phyloP scores from a whole-genome alignment of 2,888 invertebrate species.

The Monoplex corrugatus region DNA sequence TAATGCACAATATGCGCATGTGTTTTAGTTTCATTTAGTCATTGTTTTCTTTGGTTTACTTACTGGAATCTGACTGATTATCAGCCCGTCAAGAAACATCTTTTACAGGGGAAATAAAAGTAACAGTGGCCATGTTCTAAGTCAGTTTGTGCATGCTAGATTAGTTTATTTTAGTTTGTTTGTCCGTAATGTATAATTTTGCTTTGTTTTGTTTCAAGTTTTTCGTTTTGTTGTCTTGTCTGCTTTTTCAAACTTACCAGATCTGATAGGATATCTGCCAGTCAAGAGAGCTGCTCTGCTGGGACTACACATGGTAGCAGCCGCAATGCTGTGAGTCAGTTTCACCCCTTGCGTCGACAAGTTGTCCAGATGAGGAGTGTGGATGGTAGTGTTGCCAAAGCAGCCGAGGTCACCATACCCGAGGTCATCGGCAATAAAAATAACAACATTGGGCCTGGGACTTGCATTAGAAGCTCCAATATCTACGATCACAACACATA shows the following conservation, averaged over 20 bases:
- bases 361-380: conserved; percentile 82
- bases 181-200: no score
- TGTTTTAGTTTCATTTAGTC: no score
- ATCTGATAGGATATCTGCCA: conserved; percentile 74
- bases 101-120: conserved; percentile 83
- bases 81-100: conserved; percentile 83
- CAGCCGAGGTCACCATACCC: conserved; percentile 82
- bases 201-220: no score
- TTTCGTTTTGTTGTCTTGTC: no score
- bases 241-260: conserved; percentile 63
- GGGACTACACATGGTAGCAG: conserved; percentile 81
- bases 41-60: not conserved
- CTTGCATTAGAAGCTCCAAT: not conserved
- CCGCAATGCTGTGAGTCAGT: conserved; percentile 79
- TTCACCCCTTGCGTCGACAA: conserved; percentile 81
- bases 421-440: conserved; percentile 84
- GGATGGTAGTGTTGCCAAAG: conserved; percentile 82
- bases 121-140: conserved; percentile 9
- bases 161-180: no score
- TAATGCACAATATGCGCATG: no score
- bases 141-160: no score
- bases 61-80: conserved; percentile 70
- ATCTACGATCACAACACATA: not conserved
- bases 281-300: conserved; percentile 83
- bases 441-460: conserved; percentile 82